Base-by-base conservation (phyloP, 2,113 vertebrate species). In the Lamprologus tigripictilis region DNA sequence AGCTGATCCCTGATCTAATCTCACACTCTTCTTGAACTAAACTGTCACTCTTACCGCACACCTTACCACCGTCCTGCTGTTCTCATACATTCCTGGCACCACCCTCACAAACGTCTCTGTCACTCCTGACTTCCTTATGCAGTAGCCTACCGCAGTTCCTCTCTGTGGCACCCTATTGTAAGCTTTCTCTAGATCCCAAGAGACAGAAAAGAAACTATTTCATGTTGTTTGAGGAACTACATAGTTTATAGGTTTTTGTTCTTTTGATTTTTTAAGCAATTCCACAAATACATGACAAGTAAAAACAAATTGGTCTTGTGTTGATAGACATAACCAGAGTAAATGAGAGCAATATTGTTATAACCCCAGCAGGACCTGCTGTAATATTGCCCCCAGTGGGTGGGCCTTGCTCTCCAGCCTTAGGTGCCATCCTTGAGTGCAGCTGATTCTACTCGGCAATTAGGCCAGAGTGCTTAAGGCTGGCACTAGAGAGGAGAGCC, bases 51-150 rank as follows among this genome's bases (percentile, higher is more conserved):
- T 42, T 26, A 76, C 23, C 1, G 0, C 14, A 28, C 23, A 47
- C 0, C 1, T 31, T 9, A 61, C 57, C 5, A 1, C 1, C 2
- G 7, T 71, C n/a, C 7, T 23, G 63, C n/a, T 71, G 61, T 66
- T 66, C 40, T 17, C 42, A 28, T 28, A n/a, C 40, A 76, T 76
- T 26, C 23, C 42, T 45, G 16, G 23, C 23, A 47, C 40, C 68
- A 47, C 23, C 40, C 23, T 76, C 40, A 47, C 40, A 5, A 19
- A 76, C 0, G 9, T 76, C 68, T 73, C 40, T 76, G 6, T 45
- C 68, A 76, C 23, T 47, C 40, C 42, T 47, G 23, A 76, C 71
- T 76, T 76, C 14, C 21, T 28, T 10, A 28, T 47, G 9, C 21
- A 73, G 13, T 47, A 66, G 61, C 61, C 61, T 66, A 47, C 40